A percentile compares a stretch with the other conserved stretches of the same genome.
Evolutionary conservation across 1,140 invertebrate genomes (phyloP).

Genomic region (Daktulosphaira vitifoliae): DNA sequence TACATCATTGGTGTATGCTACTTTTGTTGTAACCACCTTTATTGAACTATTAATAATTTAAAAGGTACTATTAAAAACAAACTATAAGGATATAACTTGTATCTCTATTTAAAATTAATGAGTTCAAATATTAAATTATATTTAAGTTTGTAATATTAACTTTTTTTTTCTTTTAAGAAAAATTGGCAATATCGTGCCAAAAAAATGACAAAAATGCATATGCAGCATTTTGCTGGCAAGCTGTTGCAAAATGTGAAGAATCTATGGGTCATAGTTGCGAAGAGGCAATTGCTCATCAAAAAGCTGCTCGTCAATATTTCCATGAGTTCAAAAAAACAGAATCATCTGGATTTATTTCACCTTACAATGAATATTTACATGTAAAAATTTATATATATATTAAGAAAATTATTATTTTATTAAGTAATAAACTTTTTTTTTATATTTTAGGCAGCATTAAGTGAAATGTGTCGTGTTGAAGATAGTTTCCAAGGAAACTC

Average conservation of each 20-base stretch:
- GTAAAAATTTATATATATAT: background rate
- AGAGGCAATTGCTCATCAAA: slow-evolving; percentile 24
- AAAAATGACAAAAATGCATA: slow-evolving; percentile 24
- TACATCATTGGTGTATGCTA: too few relatives aligned
- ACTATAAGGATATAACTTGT: too few relatives aligned
- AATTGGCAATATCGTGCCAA: slow-evolving; percentile 21
- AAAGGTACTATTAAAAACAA: too few relatives aligned
- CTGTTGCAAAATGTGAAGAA: slow-evolving; percentile 26
- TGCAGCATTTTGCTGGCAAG: slow-evolving; percentile 30
- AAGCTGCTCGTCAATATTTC: slow-evolving; percentile 18
- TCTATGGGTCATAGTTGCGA: slow-evolving; percentile 12
- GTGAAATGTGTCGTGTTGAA: slow-evolving; percentile 25
- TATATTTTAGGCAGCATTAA: background rate
- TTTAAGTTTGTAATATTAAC: background rate
- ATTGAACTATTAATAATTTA: too few relatives aligned
- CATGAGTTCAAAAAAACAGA: slow-evolving; percentile 14
- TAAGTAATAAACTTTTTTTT: too few relatives aligned
- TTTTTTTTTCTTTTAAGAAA: background rate
- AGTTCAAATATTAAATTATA: too few relatives aligned
- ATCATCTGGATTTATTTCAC: slow-evolving; percentile 20
- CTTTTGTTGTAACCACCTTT: too few relatives aligned
- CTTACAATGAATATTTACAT: slow-evolving; percentile 27
- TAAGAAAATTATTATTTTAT: too few relatives aligned
- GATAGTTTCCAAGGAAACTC: slow-evolving; percentile 19
- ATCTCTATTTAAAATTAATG: too few relatives aligned